phyloP scores from a whole-genome alignment of 2,888 invertebrate species.

The Helobdella robusta region DNA sequence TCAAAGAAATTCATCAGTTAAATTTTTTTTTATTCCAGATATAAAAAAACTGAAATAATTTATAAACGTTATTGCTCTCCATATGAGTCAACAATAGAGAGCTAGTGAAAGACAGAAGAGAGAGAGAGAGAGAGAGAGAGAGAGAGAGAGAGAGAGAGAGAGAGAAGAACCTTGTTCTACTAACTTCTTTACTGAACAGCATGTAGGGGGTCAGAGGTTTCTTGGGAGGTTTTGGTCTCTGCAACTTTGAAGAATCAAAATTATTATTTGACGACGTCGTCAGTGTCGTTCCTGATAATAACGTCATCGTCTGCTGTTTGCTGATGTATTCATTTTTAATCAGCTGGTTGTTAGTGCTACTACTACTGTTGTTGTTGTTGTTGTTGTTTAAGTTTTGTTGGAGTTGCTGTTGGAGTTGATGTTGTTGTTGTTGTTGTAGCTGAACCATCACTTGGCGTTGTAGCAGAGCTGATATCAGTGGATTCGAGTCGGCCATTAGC shows the following conservation, averaged over 20 bases:
- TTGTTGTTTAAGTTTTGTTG: constrained; percentile 6
- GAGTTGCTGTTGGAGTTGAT: constrained; percentile 15
- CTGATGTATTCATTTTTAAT: neutral
- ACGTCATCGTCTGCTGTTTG: constrained; percentile 2
- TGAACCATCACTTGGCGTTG: constrained; percentile 10
- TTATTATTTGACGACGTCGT: no score
- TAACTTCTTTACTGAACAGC: constrained; percentile 35
- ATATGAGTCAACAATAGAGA: no score
- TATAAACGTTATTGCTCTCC: no score
- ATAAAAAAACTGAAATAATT: no score
- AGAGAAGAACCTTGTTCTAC: no score
- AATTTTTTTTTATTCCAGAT: no score
- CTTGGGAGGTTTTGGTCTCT: constrained; percentile 33
- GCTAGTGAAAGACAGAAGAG: no score
- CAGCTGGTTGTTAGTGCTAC: neutral
- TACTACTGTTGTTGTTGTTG: neutral
- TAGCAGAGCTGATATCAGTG: constrained; percentile 15
- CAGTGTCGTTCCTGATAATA: neutral
- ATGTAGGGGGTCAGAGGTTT: constrained; percentile 36
- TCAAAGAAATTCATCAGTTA: no score
- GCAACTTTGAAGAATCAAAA: neutral
- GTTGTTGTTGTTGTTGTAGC: constrained; percentile 13
- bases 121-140: no score
- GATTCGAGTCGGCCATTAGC: constrained; percentile 13
- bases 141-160: no score